Percentiles rank a stretch among this genome's conserved stretches.
Conservation (phyloP, 2,888 invertebrate genomes). For the Lathronympha strigana region DNA sequence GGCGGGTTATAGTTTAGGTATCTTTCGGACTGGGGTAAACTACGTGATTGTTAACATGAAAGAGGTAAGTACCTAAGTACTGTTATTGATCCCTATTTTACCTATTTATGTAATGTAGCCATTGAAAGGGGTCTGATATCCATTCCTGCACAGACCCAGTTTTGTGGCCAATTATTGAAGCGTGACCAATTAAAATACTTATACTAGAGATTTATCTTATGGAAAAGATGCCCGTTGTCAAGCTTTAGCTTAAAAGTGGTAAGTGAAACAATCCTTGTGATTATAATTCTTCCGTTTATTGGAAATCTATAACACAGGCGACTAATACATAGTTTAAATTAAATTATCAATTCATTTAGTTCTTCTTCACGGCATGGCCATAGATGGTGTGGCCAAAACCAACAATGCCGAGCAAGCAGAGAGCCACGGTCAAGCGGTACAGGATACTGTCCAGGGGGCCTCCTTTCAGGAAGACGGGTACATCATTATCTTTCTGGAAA, state of each 20-base stretch:
- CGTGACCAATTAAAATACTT: too few species aligned
- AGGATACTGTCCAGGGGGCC: constrained; percentile 81
- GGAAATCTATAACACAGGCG: constrained; percentile 55
- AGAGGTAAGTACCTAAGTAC: too few species aligned
- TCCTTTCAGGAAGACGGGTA: constrained; percentile 85
- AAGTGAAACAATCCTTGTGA: constrained; percentile 30
- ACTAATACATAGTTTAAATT: constrained; percentile 63
- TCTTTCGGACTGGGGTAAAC: too few species aligned
- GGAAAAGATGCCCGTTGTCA: too few species aligned
- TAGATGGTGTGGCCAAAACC: constrained; percentile 73
- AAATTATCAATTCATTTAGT: constrained; percentile 52
- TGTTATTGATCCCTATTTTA: too few species aligned
- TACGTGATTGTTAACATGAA: too few species aligned
- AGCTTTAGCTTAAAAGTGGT: neutral
- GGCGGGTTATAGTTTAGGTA: too few species aligned
- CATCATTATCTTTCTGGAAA: constrained; percentile 83
- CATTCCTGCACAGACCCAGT: too few species aligned
- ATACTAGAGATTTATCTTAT: too few species aligned
- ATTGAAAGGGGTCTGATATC: too few species aligned
- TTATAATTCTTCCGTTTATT: constrained; percentile 60
- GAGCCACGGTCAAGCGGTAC: constrained; percentile 71
- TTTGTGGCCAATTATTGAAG: too few species aligned
- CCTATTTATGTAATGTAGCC: too few species aligned
- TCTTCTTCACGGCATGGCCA: constrained; percentile 68
- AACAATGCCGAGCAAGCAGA: constrained; percentile 67